Base-by-base conservation (phyloP, 1,140 invertebrate genomes). In the Oncopeltus fasciatus region DNA sequence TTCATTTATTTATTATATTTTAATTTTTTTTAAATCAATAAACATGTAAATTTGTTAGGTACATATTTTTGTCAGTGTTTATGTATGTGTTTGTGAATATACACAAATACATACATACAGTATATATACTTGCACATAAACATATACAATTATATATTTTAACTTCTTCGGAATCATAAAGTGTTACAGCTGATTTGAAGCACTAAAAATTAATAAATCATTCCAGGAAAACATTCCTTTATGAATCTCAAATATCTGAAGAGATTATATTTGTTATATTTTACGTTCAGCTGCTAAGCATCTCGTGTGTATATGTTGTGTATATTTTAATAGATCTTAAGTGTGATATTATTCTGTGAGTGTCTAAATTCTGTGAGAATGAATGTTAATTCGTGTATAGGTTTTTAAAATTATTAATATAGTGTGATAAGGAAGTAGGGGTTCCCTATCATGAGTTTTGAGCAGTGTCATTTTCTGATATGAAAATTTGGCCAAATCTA, bases 381-480 rank as follows among this genome's bases (percentile, higher is more conserved):
- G 31, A n/a, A n/a, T n/a, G n/a, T n/a, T n/a, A n/a, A n/a, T n/a
- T n/a, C n/a, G n/a, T n/a, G n/a, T n/a, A n/a, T n/a, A n/a, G n/a
- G n/a, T n/a, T n/a, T n/a, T n/a, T n/a, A n/a, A n/a, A n/a, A n/a
- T n/a, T n/a, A n/a, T n/a, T n/a, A n/a, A n/a, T n/a, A n/a, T n/a
- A n/a, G n/a, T n/a, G n/a, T n/a, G n/a, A n/a, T n/a, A n/a, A n/a
- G n/a, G n/a, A n/a, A n/a, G n/a, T n/a, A n/a, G n/a, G n/a, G n/a
- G n/a, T n/a, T n/a, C n/a, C n/a, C n/a, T n/a, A n/a, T n/a, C n/a
- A n/a, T 33, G 56, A 26, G 56, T 57, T 57, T 16, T 21, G 56
- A 29, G 56, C 56, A 57, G 56, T 57, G 56, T 57, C 27, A 57
- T 57, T 57, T 53, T 53, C 18, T 27, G 33, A 57, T 21, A 5